Base-by-base conservation (phyloP, 2,113 vertebrate genomes). In the Catharus minimus region DNA sequence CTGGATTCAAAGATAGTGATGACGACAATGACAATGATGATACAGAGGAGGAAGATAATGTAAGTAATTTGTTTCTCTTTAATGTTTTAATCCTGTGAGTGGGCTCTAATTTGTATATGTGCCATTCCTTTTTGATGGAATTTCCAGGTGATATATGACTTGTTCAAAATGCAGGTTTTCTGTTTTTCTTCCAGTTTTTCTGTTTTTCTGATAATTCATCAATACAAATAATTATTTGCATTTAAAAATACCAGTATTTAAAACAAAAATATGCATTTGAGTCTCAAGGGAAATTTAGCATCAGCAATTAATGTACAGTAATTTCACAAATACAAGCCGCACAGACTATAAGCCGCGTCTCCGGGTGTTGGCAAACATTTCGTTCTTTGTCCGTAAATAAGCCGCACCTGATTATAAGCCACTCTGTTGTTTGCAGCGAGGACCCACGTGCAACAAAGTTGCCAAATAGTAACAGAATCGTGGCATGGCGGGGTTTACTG, bases 11-110 rank as follows among this genome's bases (percentile, higher is more conserved):
- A 50, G 79, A 13, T 41, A 97, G 92, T 53, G 96, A 82, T n/a
- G 97, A 96, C 0, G 98, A 98, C 17, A 96, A 97, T 1, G 52
- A 80, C 52, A 67, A 52, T 26, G 67, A 88, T 39, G 52, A 88
- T 60, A 74, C 76, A 74, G 86, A 86, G 33, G 65, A 88, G 46
- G 86, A 74, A 46, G 76, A 88, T 60, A 53, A 46, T 30, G 86
- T 88, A 67, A 81, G 77, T 74, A 60, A 30, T 53, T 66, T 47
- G 4, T 67, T 65, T 19, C 17, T 64, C 23, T 58, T 47, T n/a
- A 33, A 20, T 55, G 6, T 52, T 80, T 44, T 83, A 49, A 24
- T 0, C 2, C 6, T 58, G 80, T 58, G 7, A 46, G 13, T 66
- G 39, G 28, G 32, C 11, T 67, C 16, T 60, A n/a, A 22, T 74